Evolutionary conservation across 1,140 invertebrate species (phyloP).

Genomic region (Lucilia sericata): DNA sequence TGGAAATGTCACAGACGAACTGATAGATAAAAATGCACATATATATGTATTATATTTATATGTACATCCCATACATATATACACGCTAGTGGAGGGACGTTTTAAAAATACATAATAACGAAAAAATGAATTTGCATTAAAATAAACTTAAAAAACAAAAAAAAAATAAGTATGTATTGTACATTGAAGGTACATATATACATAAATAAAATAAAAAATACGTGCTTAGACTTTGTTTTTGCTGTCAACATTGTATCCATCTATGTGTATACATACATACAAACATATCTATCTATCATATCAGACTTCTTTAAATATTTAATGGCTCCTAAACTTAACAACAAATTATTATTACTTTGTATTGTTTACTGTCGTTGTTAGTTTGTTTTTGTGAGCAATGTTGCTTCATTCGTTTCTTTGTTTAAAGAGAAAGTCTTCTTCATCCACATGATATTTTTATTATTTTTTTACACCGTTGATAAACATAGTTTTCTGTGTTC

Average conservation of each 20-base stretch:
- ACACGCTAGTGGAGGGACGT: no score
- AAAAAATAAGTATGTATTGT: neutral
- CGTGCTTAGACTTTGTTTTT: slow-evolving; percentile 12
- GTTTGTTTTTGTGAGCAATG: neutral
- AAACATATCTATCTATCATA: neutral
- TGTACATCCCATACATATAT: neutral
- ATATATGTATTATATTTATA: neutral
- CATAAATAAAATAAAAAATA: neutral
- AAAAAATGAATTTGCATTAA: slow-evolving; percentile 7
- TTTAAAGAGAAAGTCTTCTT: slow-evolving; percentile 18
- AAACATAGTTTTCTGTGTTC: no score
- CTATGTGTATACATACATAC: no score
- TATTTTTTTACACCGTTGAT: no score
- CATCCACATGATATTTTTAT: neutral
- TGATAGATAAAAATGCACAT: no score
- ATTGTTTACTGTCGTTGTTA: neutral
- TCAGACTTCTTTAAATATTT: neutral
- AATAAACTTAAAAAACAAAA: neutral
- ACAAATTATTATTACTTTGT: neutral
- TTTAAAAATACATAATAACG: neutral
- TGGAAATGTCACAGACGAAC: neutral
- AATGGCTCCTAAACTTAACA: neutral
- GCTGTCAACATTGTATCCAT: neutral
- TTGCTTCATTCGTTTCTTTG: neutral
- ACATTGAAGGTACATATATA: no score